A percentile compares a stretch with the other conserved stretches of the same genome.
phyloP scores from a whole-genome alignment of 2,888 invertebrate species.

The Crocallis elinguaria region DNA sequence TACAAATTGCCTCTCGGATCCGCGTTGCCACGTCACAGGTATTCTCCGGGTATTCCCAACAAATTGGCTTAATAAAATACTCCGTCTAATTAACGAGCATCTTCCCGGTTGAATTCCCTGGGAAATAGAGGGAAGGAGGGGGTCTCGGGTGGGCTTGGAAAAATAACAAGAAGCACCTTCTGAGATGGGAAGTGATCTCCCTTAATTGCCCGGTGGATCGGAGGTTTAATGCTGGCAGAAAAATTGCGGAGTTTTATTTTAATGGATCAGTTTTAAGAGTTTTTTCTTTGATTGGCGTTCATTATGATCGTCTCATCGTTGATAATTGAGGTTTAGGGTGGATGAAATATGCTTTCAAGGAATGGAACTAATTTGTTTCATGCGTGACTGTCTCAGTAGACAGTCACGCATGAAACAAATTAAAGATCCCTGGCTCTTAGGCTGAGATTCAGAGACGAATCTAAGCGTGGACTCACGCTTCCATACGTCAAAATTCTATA shows the following conservation, averaged over 20 bases:
- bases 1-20: constrained; percentile 40
- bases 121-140: constrained; percentile 39
- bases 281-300: constrained; percentile 18
- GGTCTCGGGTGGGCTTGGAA: constrained; percentile 47
- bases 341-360: neutral
- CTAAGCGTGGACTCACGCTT: too few relatives aligned
- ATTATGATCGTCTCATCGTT: neutral
- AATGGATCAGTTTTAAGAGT: constrained; percentile 22
- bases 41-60: constrained; percentile 77
- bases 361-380: neutral
- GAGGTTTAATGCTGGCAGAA: constrained; percentile 27
- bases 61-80: constrained; percentile 82
- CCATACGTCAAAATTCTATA: too few relatives aligned
- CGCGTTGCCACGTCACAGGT: constrained; percentile 55
- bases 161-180: constrained; percentile 79
- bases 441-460: too few relatives aligned
- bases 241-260: constrained; percentile 33
- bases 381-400: too few relatives aligned
- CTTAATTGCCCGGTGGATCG: constrained; percentile 57
- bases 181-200: constrained; percentile 73
- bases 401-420: too few relatives aligned
- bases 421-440: too few relatives aligned
- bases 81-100: constrained; percentile 74
- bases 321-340: neutral
- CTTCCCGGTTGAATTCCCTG: constrained; percentile 36